Evolutionary conservation across 2,888 invertebrate genomes (phyloP), one percentile per base, ranked within the genome.

Genomic region (Kryphioiulus occultus): DNA sequence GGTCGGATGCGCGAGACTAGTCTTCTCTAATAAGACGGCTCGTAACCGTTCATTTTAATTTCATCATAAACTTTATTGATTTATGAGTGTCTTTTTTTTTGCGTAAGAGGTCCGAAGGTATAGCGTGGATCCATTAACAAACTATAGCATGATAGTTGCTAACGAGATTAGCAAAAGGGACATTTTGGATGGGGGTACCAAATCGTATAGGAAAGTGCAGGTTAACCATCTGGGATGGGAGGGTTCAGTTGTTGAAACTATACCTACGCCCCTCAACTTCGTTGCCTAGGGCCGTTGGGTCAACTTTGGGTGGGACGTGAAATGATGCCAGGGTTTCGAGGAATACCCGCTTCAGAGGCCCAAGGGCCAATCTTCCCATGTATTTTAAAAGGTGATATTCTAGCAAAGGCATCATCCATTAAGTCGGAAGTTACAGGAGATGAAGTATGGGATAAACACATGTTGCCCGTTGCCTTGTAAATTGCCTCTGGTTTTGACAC

Each of bases 181-280:
- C 68, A 26, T 53, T 30, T 22, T 30, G 30, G 78, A 30, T 78
- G 78, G 78, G 78, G 78, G 15, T 78, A 15, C 9, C 0, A 78
- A 30, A 78, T 1, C 78, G 1, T 19, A 3, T 78, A 78, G 0
- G 12, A 78, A 30, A 78, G 78, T 78, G 30, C 78, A 78, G 78
- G 78, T 30, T 78, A 78, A 78, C 78, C 78, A 78, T 78, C 78
- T 78, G 78, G 78, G 78, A 78, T 78, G 78, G 78, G 78, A 78
- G 78, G 78, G 10, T 30, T 78, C 30, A 17, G 78, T 30, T 78
- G 26, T 0, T 15, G 78, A 78, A 78, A 78, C 78, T 26, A 78
- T 78, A 78, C 78, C 78, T 78, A 78, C 78, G 78, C 78, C 78
- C 78, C 78, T 78, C 26, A 78, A 78, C 30, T 78, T 78, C 15